Evolutionary conservation across 2,888 invertebrate species (phyloP).

Genomic region (Platycheirus albimanus): DNA sequence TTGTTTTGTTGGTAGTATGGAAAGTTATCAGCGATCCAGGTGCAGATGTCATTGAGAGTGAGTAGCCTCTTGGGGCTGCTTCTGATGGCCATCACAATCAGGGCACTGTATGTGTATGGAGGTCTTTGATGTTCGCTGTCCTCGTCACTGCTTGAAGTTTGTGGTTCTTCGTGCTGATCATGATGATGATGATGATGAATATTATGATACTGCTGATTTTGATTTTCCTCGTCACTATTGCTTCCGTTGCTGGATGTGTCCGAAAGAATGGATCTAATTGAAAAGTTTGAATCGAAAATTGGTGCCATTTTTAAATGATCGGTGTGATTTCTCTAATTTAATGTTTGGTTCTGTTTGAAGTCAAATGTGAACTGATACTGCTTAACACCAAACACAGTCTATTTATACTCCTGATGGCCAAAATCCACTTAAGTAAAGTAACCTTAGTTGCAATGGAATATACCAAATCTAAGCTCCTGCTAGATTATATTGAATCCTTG

Average conservation of each 20-base stretch:
- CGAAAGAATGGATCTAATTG: constrained; percentile 42
- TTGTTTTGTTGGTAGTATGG: constrained; percentile 98
- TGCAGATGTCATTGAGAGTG: constrained; percentile 97
- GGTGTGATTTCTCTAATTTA: neutral
- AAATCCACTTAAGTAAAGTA: constrained; percentile 7
- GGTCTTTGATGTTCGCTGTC: constrained; percentile 83
- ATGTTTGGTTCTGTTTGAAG: constrained; percentile 1
- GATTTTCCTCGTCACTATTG: constrained; percentile 41
- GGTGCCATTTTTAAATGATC: constrained; percentile 34
- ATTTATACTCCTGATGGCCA: constrained; percentile 27
- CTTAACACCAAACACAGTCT: neutral
- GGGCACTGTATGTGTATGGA: constrained; percentile 97
- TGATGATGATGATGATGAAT: neutral
- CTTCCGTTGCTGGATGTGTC: constrained; percentile 33
- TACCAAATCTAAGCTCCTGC: neutral
- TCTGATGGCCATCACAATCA: constrained; percentile 99
- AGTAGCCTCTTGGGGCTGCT: constrained; percentile 95
- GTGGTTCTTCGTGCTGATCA: neutral
- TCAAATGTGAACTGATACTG: constrained; percentile 18
- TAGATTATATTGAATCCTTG: neutral
- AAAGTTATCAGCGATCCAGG: constrained; percentile 98
- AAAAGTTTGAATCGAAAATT: constrained; percentile 50
- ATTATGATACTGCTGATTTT: neutral
- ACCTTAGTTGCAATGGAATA: neutral
- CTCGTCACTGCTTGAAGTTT: constrained; percentile 33